Percentiles rank a stretch among this genome's conserved stretches.
Conservation (phyloP, 2,797 vertebrate species). For the Philypnodon macrostomus region DNA sequence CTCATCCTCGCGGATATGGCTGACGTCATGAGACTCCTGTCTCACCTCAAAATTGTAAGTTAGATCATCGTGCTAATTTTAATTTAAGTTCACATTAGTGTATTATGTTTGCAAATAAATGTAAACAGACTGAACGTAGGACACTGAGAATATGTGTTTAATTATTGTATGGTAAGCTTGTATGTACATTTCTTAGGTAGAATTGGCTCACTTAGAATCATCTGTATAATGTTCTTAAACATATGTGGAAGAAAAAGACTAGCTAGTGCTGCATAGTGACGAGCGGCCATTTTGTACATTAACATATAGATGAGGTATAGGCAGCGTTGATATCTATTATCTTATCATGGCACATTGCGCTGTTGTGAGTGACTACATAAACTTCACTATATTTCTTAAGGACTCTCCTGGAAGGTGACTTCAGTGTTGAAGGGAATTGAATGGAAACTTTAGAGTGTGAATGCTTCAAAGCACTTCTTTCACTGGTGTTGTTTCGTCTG, state of each 20-base stretch:
- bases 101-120: neutral
- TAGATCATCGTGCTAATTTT: neutral
- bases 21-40: slow-evolving; percentile 96
- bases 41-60: slow-evolving; percentile 96
- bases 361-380: slow-evolving; percentile 20
- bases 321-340: slow-evolving; percentile 25
- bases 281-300: slow-evolving; percentile 32
- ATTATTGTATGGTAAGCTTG: no score
- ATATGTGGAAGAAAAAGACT: slow-evolving; percentile 6
- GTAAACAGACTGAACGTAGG: no score
- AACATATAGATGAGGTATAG: slow-evolving; percentile 50
- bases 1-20: slow-evolving; percentile 99
- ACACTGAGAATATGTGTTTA: no score
- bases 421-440: slow-evolving; percentile 13
- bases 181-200: no score
- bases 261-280: slow-evolving; percentile 2
- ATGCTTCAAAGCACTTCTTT: slow-evolving; percentile 5
- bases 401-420: slow-evolving; percentile 7
- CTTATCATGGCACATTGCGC: slow-evolving; percentile 17
- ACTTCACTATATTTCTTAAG: slow-evolving; percentile 4
- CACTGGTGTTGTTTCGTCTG: slow-evolving; percentile 12
- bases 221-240: neutral
- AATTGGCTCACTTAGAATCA: neutral
- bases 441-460: slow-evolving; percentile 7
- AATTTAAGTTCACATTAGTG: neutral